Evolutionary conservation across 2,888 invertebrate genomes (phyloP).

Genomic region (Scaptomyza caliginosa): DNA sequence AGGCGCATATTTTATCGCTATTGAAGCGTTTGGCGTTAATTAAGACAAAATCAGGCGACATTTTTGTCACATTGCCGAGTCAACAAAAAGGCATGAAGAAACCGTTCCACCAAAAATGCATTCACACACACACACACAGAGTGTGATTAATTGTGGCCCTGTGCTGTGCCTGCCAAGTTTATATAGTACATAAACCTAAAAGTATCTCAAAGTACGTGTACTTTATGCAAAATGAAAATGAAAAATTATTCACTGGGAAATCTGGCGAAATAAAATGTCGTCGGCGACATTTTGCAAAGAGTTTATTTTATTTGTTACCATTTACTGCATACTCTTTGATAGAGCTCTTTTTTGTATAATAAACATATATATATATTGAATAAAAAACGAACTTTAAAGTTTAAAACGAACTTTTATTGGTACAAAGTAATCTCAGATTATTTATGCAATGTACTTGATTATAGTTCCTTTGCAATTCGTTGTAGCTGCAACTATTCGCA

Average conservation of each 20-base stretch:
- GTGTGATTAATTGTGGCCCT: constrained; percentile 76
- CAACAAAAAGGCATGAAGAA: not conserved
- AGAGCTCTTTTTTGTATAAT: constrained; percentile 6
- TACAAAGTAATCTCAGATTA: no score
- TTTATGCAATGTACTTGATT: no score
- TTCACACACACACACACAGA: constrained; percentile 30
- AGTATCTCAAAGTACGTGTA: constrained; percentile 2
- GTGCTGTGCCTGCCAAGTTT: constrained; percentile 61
- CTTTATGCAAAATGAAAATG: constrained; percentile 68
- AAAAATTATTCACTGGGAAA: constrained; percentile 81
- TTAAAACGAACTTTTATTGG: no score
- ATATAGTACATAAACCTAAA: constrained; percentile 1
- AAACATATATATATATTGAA: no score
- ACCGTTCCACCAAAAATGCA: constrained; percentile 7
- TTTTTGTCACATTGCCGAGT: constrained; percentile 81
- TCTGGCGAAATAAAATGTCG: constrained; percentile 84
- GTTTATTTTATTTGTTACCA: constrained; percentile 21
- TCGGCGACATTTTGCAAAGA: constrained; percentile 82
- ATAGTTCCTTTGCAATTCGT: constrained; percentile 21
- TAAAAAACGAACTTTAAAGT: no score
- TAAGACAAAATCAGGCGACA: constrained; percentile 83
- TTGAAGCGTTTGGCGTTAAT: constrained; percentile 84
- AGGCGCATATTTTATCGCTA: constrained; percentile 82
- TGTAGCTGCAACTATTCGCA: not conserved
- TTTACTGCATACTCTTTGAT: constrained; percentile 4